Conservation (phyloP, 1,140 invertebrate species). For the Panagrolaimus sp. region DNA sequence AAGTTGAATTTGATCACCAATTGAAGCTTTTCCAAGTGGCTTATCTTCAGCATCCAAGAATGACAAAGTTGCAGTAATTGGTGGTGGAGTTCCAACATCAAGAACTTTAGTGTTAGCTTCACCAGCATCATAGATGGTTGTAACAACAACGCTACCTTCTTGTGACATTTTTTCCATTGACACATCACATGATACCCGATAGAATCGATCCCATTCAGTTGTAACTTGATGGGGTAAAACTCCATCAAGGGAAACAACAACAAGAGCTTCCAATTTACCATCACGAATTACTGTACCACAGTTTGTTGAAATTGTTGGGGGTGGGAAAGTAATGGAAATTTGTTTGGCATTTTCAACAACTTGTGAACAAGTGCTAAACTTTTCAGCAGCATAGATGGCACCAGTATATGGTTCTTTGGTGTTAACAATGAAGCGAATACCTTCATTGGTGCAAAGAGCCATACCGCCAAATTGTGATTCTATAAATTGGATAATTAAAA, state of each 20-base stretch:
- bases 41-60: conserved; percentile 54
- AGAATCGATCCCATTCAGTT: conserved; percentile 60
- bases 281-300: conserved; percentile 58
- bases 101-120: conserved; percentile 53
- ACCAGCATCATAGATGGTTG: conserved; percentile 58
- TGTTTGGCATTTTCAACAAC: conserved; percentile 60
- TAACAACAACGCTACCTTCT: conserved; percentile 58
- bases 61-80: conserved; percentile 50
- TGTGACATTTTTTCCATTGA: conserved; percentile 57
- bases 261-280: conserved; percentile 57
- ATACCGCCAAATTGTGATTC: conserved; percentile 60
- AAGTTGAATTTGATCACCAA: conserved; percentile 52
- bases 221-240: conserved; percentile 59
- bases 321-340: conserved; percentile 58
- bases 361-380: conserved; percentile 56
- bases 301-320: conserved; percentile 55
- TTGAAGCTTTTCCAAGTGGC: conserved; percentile 55
- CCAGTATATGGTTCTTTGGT: conserved; percentile 59
- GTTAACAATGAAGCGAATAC: conserved; percentile 59
- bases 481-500: conserved; percentile 26
- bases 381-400: conserved; percentile 58
- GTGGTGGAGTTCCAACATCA: conserved; percentile 57
- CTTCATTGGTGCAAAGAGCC: conserved; percentile 59
- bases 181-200: conserved; percentile 56
- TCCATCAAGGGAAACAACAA: conserved; percentile 57